phyloP scores from a whole-genome alignment of 2,888 invertebrate species.

The Melipona bicolor region DNA sequence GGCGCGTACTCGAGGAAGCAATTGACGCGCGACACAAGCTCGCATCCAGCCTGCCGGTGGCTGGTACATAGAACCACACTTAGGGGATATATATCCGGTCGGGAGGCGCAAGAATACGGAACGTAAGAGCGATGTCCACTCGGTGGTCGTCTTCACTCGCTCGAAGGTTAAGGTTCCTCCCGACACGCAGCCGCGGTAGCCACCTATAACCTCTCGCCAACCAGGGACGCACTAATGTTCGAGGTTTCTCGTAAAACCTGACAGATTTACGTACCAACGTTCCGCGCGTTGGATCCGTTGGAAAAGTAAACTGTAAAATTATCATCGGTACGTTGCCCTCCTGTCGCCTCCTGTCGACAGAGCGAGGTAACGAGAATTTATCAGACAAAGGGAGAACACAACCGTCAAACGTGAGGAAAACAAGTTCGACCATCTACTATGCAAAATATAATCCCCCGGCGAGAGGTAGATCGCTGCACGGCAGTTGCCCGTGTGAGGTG shows the following conservation, averaged over 20 bases:
- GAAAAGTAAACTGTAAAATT: slow-evolving; percentile 40
- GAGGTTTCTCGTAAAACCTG: slow-evolving; percentile 53
- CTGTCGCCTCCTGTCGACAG: background rate
- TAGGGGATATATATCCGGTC: slow-evolving; percentile 75
- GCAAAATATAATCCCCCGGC: background rate
- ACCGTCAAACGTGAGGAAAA: background rate
- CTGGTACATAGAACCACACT: slow-evolving; percentile 81
- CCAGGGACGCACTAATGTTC: slow-evolving; percentile 66
- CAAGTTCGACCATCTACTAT: background rate
- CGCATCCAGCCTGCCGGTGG: slow-evolving; percentile 70
- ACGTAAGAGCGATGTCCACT: slow-evolving; percentile 67
- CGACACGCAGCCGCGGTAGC: slow-evolving; percentile 70
- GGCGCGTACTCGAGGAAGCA: slow-evolving; percentile 68
- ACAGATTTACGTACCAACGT: slow-evolving; percentile 62
- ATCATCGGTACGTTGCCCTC: slow-evolving; percentile 14
- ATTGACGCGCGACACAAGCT: slow-evolving; percentile 80
- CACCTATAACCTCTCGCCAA: slow-evolving; percentile 72
- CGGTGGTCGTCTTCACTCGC: slow-evolving; percentile 56
- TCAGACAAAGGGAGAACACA: background rate
- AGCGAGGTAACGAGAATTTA: background rate
- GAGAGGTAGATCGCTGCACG: background rate
- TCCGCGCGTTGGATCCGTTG: slow-evolving; percentile 11
- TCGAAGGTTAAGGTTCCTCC: slow-evolving; percentile 64
- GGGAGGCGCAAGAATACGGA: slow-evolving; percentile 55
- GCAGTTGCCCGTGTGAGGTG: background rate